A percentile compares a stretch with the other conserved stretches of the same genome.
phyloP scores from a whole-genome alignment of 35 echinoderm and acorn worm species.

The Amphiura filiformis region DNA sequence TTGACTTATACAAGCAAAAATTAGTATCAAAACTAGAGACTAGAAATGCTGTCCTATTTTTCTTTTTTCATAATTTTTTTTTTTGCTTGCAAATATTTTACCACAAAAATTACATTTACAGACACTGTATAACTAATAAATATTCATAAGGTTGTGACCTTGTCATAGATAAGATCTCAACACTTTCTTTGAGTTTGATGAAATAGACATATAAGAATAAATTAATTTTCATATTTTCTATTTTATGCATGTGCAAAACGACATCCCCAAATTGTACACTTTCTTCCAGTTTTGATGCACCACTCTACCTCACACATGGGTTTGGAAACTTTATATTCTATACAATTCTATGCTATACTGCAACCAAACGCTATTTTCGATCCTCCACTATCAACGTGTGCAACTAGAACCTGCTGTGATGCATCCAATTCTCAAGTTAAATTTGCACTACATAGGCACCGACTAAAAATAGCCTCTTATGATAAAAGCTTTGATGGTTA shows the following conservation, averaged over 20 bases:
- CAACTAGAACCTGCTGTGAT: too few species aligned
- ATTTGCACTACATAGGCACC: too few species aligned
- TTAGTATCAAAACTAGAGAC: background rate
- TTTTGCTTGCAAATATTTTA: slow-evolving; percentile 15
- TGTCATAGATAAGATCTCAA: background rate
- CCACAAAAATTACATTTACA: background rate
- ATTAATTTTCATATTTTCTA: background rate
- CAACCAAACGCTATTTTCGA: background rate
- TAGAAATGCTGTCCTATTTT: background rate
- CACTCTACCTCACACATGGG: background rate
- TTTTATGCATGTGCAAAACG: background rate
- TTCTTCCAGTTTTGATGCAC: background rate
- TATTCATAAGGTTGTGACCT: background rate
- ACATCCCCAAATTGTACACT: background rate
- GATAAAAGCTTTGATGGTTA: background rate
- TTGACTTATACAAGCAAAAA: background rate
- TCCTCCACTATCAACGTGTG: background rate
- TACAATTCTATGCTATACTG: background rate
- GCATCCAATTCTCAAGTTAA: too few species aligned
- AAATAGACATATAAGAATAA: background rate
- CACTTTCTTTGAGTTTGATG: background rate
- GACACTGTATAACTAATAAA: background rate
- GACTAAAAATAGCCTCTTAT: too few species aligned
- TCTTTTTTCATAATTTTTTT: background rate
- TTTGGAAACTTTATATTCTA: background rate